phyloP scores from a whole-genome alignment of 2,113 vertebrate species.

The Sinocyclocheilus anophthalmus region DNA sequence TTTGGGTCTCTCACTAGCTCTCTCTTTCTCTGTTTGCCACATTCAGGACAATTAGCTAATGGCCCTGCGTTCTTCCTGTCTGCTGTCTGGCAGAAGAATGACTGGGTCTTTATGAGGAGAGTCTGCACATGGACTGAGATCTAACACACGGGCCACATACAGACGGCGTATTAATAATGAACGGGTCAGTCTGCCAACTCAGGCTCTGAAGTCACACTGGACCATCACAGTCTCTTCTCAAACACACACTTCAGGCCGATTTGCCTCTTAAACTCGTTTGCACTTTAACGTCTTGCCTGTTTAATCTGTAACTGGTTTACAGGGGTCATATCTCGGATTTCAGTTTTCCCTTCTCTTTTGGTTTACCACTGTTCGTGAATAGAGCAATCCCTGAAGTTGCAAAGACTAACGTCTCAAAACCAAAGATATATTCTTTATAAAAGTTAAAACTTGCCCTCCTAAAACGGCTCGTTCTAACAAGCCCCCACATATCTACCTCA shows the following conservation, averaged over 20 bases:
- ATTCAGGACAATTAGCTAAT: conserved; percentile 53
- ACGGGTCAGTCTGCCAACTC: background rate
- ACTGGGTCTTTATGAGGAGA: background rate
- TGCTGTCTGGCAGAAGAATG: conserved; percentile 30
- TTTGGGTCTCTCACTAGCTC: background rate
- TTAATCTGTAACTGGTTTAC: conserved; percentile 50
- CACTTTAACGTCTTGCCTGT: background rate
- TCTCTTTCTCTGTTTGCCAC: background rate
- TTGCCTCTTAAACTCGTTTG: background rate
- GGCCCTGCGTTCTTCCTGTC: conserved; percentile 20
- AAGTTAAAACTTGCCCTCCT: too few species aligned
- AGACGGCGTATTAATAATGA: conserved; percentile 26
- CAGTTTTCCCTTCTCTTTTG: too few species aligned
- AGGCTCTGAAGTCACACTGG: background rate
- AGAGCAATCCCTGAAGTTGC: too few species aligned
- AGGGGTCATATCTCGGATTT: conserved; percentile 1
- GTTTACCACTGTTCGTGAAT: too few species aligned
- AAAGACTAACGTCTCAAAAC: too few species aligned
- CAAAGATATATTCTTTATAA: too few species aligned
- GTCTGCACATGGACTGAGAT: conserved; percentile 1
- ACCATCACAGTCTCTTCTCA: background rate
- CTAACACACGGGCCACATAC: background rate
- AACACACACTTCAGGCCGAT: background rate
- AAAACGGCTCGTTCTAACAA: too few species aligned
- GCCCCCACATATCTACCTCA: too few species aligned